Conservation (phyloP, 2,888 invertebrate species). For the Nematopogon swammerdamellus region DNA sequence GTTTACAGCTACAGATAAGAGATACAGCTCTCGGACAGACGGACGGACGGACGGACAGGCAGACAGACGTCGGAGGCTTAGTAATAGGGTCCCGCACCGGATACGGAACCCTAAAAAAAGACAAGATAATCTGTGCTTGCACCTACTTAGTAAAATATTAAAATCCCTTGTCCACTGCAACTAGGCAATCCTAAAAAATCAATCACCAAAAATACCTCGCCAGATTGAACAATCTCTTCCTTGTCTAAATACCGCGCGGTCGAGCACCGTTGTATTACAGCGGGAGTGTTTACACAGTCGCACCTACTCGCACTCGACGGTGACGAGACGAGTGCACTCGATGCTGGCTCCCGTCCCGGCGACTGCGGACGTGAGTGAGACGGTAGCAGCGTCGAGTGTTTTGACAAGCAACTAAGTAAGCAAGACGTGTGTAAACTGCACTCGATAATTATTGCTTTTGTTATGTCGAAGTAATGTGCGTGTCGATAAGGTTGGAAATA, state of each 20-base stretch:
- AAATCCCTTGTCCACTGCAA: too few species aligned
- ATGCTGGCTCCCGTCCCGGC: neutral
- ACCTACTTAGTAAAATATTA: too few species aligned
- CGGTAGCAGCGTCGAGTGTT: conserved; percentile 28
- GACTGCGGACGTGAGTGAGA: conserved; percentile 11
- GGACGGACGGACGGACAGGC: too few species aligned
- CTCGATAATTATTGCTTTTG: neutral
- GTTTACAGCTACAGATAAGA: too few species aligned
- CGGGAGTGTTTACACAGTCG: neutral
- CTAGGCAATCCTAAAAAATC: too few species aligned
- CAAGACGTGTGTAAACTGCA: conserved; percentile 11
- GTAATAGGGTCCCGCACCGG: too few species aligned
- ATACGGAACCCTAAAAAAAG: too few species aligned
- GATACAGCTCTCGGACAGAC: too few species aligned
- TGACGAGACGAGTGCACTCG: neutral
- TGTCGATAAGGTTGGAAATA: too few species aligned
- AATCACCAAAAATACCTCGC: too few species aligned
- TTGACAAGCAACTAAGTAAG: conserved; percentile 38
- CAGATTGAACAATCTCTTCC: neutral
- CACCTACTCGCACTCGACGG: neutral
- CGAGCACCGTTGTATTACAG: neutral
- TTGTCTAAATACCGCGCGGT: neutral
- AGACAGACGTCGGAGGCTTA: too few species aligned
- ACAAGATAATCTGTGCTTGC: too few species aligned
- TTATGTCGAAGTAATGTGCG: neutral